Evolutionary conservation across 2,113 vertebrate genomes (phyloP), one percentile per base, ranked within the genome.

Genomic region (Syngnathus floridae): DNA sequence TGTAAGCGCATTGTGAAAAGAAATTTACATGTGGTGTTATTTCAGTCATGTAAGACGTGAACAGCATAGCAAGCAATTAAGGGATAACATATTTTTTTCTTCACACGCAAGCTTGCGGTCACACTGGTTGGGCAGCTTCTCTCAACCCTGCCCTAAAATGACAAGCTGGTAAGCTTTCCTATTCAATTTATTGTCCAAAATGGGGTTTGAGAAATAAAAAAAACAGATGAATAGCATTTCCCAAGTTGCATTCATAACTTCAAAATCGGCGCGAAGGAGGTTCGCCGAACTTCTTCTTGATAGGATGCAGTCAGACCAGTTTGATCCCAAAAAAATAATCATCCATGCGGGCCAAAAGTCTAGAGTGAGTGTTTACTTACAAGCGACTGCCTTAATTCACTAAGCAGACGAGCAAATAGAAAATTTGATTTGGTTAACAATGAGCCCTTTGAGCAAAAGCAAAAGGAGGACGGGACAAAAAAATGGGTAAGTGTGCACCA

Each of bases 61-160:
- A 71, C 40, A 56, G 0, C 51, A 13, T 38, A 71, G 46, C 41
- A 10, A 59, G 8, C 38, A 77, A 66, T 22, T 59, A 43, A 31
- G 26, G 40, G 48, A 46, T 61, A 63, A 69, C 70, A 78, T 68
- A 67, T 68, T 69, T 70, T 59, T 74, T 71, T 86, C 75, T 59
- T 81, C 85, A 87, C 86, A 85, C 86, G 79, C 67, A 71, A 31
- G 54, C 74, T 86, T 86, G 88, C 71, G 68, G 91, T 83, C 67
- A 58, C 85, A 90, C 91, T 83, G 88, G 91, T 91, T 89, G 54
- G 76, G 84, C 88, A 10, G 77, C 91, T 87, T 82, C 56, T 63
- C 62, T 76, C 63, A 63, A 78, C 84, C 74, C 77, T 73, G 71
- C 72, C 63, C 74, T 74, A 62, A 56, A 51, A 76, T 31, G 70